Evolutionary conservation across 2,797 vertebrate species (phyloP).

Genomic region (Anniella stebbinsi): DNA sequence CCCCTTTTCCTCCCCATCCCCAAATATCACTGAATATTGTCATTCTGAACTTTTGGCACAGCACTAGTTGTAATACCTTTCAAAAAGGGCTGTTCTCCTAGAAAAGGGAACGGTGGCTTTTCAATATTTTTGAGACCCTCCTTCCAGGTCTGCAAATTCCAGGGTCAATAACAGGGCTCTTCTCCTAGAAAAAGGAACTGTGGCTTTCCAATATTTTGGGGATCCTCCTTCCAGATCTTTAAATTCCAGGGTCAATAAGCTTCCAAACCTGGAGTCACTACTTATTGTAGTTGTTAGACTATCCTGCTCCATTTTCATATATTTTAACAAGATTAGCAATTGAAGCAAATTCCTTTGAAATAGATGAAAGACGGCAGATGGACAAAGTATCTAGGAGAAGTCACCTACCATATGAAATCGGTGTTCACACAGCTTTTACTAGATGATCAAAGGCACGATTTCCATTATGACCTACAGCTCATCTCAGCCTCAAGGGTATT

Average conservation of each 20-base stretch:
- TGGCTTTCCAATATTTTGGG: background rate
- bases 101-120: background rate
- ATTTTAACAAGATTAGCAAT: conserved; percentile 31
- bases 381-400: conserved; percentile 38
- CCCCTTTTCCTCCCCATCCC: background rate
- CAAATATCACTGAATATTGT: too few relatives aligned
- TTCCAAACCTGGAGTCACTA: conserved; percentile 12
- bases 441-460: conserved; percentile 34
- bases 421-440: conserved; percentile 24
- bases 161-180: background rate
- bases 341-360: conserved; percentile 29
- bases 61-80: background rate
- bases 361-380: conserved; percentile 39
- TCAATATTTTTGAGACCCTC: background rate
- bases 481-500: conserved; percentile 36
- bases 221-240: background rate
- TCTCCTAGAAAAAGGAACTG: background rate
- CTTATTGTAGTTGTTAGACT: background rate
- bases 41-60: background rate
- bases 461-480: conserved; percentile 32
- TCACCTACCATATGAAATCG: rapidly evolving
- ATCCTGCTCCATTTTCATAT: background rate
- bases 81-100: background rate
- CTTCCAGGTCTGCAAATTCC: background rate
- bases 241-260: background rate